These are phyloP conservation scores for Ceyx margarethae DNA, from an alignment of 2,113 vertebrate genomes.

Conservation along the genomic window DNA sequence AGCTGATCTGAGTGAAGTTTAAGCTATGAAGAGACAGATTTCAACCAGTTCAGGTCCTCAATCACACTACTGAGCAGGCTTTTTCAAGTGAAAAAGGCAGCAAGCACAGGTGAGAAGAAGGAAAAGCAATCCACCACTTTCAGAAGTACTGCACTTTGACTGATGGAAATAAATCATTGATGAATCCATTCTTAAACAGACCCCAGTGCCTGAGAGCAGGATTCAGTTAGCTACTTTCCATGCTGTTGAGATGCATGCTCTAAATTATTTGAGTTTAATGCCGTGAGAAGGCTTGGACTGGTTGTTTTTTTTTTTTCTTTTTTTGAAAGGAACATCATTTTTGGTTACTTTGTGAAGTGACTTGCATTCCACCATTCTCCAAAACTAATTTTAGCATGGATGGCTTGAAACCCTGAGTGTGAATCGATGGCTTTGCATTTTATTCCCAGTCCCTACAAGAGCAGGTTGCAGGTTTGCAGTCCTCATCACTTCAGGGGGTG, in stretches of 20 bases:
- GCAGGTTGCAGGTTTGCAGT: neutral
- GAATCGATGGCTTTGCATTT: neutral
- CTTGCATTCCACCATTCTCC: neutral
- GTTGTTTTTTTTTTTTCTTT: neutral
- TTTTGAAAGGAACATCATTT: neutral
- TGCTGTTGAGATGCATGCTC: neutral
- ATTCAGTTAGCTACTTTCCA: neutral
- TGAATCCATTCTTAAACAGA: slow-evolving; percentile 38
- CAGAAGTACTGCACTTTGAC: neutral
- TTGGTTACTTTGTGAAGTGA: neutral
- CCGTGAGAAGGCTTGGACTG: neutral
- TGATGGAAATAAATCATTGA: neutral
- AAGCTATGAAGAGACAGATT: neutral
- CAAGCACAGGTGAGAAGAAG: neutral
- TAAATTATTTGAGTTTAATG: neutral
- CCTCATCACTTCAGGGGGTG: fast-evolving
- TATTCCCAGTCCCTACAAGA: neutral
- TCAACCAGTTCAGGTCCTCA: neutral
- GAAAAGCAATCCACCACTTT: neutral
- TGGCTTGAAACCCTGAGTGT: neutral
- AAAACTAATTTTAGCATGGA: neutral
- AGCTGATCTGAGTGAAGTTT: neutral
- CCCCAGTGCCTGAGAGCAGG: neutral
- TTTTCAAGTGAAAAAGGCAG: neutral
- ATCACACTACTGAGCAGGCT: neutral